Percentiles rank a stretch among this genome's conserved stretches.
Evolutionary conservation across 2,888 invertebrate genomes (phyloP).

Genomic region (Pseudococcus viburni): DNA sequence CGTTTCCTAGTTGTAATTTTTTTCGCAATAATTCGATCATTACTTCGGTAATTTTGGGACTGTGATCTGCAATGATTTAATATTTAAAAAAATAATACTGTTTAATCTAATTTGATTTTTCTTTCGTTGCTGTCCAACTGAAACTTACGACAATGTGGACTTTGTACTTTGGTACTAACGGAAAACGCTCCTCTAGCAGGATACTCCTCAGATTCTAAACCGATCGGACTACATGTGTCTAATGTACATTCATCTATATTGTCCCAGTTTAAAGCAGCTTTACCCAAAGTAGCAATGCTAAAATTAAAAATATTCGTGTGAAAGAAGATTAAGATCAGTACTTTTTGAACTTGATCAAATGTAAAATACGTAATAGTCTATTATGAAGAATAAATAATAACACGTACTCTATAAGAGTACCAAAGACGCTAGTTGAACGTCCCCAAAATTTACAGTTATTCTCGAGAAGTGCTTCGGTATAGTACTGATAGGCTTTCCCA

Average conservation of each 20-base stretch:
- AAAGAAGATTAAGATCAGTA: no score
- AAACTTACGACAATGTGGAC: slow-evolving; percentile 70
- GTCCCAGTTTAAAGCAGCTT: slow-evolving; percentile 67
- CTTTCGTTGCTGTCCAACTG: no score
- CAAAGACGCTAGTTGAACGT: slow-evolving; percentile 69
- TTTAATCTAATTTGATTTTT: not conserved
- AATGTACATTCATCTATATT: slow-evolving; percentile 68
- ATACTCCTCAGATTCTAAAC: slow-evolving; percentile 70
- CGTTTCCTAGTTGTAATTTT: not conserved
- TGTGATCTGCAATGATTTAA: slow-evolving; percentile 24
- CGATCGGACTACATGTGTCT: slow-evolving; percentile 70
- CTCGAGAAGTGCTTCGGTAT: slow-evolving; percentile 75
- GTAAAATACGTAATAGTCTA: not conserved
- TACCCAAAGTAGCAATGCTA: slow-evolving; percentile 67
- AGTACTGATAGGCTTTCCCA: slow-evolving; percentile 76
- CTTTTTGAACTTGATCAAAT: no score
- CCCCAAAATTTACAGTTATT: slow-evolving; percentile 75
- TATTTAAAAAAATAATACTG: no score
- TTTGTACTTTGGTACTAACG: slow-evolving; percentile 69
- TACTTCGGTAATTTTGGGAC: slow-evolving; percentile 57
- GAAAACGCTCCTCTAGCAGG: slow-evolving; percentile 70
- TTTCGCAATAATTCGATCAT: slow-evolving; percentile 42
- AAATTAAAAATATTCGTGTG: not conserved
- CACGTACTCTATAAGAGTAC: slow-evolving; percentile 67
- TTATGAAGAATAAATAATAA: no score